phyloP scores from a whole-genome alignment of 2,888 invertebrate genomes.

The Cryptophagus acutangulus region DNA sequence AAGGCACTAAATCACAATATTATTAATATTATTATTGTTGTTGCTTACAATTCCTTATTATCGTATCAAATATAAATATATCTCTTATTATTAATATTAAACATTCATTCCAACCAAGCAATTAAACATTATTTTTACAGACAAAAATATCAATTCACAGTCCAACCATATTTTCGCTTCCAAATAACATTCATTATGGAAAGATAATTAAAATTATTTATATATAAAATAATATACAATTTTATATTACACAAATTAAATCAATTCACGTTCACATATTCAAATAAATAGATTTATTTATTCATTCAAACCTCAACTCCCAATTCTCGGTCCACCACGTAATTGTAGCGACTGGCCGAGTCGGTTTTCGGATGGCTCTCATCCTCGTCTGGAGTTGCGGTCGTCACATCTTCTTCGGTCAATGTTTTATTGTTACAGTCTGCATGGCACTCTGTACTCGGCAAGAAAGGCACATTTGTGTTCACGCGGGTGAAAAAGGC shows the following conservation, averaged over 20 bases:
- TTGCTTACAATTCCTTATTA: no score
- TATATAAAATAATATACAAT: constrained; percentile 3
- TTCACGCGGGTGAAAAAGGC: constrained; percentile 88
- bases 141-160: constrained; percentile 4
- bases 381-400: constrained; percentile 8
- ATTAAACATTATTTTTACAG: constrained; percentile 1
- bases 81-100: constrained; percentile 8
- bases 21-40: constrained; percentile 10
- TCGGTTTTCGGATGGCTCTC: constrained; percentile 26
- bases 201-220: background rate
- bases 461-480: constrained; percentile 69
- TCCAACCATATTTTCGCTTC: constrained; percentile 8
- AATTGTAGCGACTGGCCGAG: constrained; percentile 62
- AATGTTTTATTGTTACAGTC: constrained; percentile 32
- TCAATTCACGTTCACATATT: constrained; percentile 10
- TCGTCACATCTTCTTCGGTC: constrained; percentile 27
- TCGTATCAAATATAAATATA: constrained; percentile 18
- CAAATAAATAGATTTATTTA: constrained; percentile 7
- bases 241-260: constrained; percentile 10
- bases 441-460: constrained; percentile 58
- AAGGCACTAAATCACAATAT: constrained; percentile 45
- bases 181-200: constrained; percentile 12
- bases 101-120: constrained; percentile 1
- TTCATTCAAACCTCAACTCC: constrained; percentile 63
- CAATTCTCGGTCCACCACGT: constrained; percentile 76